Percentiles rank a stretch among this genome's conserved stretches.
These are phyloP conservation scores for Magallana nippona DNA, from an alignment of 2,888 invertebrate genomes.

Conservation along the genomic window DNA sequence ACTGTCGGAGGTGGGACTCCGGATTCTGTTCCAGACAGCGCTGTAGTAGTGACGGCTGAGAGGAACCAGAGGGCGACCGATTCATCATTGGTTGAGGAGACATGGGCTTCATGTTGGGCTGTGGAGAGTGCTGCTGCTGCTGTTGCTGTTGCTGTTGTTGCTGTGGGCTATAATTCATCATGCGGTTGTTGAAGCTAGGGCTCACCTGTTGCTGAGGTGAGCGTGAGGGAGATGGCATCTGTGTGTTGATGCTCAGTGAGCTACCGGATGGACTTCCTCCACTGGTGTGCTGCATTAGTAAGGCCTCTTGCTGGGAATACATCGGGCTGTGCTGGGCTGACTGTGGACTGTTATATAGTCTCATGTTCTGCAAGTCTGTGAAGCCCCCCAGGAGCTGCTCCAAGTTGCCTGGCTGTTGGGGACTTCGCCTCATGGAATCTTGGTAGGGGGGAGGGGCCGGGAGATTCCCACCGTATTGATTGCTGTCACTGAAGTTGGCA, in stretches of 20 bases:
- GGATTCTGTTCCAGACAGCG: constrained; percentile 67
- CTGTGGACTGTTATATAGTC: constrained; percentile 38
- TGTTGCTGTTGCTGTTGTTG: constrained; percentile 43
- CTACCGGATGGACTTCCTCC: constrained; percentile 56
- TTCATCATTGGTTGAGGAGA: constrained; percentile 63
- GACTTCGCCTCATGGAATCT: constrained; percentile 60
- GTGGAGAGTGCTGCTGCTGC: constrained; percentile 56
- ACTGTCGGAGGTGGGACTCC: constrained; percentile 69
- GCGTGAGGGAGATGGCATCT: constrained; percentile 62
- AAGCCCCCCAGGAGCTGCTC: constrained; percentile 58
- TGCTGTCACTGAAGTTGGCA: constrained; percentile 56
- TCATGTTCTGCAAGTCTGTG: constrained; percentile 53
- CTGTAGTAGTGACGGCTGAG: constrained; percentile 62
- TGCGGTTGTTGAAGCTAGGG: constrained; percentile 63
- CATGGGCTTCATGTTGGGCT: constrained; percentile 61
- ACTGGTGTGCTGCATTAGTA: constrained; percentile 47
- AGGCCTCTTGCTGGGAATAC: constrained; percentile 45
- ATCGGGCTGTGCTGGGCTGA: constrained; percentile 39
- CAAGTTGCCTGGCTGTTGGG: constrained; percentile 59
- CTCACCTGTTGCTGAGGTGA: constrained; percentile 67
- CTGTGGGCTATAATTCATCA: constrained; percentile 55
- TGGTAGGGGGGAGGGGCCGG: constrained; percentile 80
- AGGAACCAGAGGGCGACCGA: constrained; percentile 55
- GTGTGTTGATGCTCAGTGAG: constrained; percentile 62
- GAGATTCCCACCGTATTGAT: constrained; percentile 78